Conservation (phyloP, 2,797 vertebrate genomes). For the Synaphobranchus kaupii region DNA sequence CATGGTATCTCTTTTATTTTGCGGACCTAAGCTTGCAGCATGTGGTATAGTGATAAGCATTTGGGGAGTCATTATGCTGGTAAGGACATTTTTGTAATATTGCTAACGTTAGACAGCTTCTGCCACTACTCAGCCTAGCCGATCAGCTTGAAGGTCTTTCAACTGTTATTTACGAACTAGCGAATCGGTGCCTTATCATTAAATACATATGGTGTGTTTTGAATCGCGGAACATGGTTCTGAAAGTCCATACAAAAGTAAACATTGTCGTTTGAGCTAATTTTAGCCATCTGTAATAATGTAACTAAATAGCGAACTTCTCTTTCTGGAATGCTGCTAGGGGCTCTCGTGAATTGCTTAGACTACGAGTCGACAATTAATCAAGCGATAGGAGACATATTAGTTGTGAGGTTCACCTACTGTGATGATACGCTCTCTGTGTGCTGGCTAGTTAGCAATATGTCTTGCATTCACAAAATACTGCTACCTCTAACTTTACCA, state of each 20-base stretch:
- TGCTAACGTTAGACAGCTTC: background rate
- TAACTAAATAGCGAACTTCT: background rate
- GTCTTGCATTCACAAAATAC: background rate
- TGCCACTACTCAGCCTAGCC: background rate
- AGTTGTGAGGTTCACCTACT: background rate
- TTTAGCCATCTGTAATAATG: background rate
- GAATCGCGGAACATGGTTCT: background rate
- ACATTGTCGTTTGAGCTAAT: background rate
- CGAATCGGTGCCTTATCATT: background rate
- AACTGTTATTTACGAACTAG: background rate
- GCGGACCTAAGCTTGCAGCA: conserved; percentile 89
- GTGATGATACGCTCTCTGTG: background rate
- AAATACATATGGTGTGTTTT: background rate
- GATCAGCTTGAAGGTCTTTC: background rate
- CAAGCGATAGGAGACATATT: background rate
- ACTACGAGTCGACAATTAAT: background rate
- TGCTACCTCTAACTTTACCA: too few species aligned
- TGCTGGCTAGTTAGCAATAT: background rate
- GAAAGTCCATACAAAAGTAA: background rate
- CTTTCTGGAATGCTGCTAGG: background rate
- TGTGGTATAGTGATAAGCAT: conserved; percentile 90
- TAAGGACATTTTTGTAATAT: conserved; percentile 57
- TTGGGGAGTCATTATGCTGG: conserved; percentile 92
- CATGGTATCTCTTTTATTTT: conserved; percentile 89
- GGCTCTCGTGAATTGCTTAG: background rate